Conservation (phyloP, 2,113 vertebrate genomes). For the Gymnobelideus leadbeateri region DNA sequence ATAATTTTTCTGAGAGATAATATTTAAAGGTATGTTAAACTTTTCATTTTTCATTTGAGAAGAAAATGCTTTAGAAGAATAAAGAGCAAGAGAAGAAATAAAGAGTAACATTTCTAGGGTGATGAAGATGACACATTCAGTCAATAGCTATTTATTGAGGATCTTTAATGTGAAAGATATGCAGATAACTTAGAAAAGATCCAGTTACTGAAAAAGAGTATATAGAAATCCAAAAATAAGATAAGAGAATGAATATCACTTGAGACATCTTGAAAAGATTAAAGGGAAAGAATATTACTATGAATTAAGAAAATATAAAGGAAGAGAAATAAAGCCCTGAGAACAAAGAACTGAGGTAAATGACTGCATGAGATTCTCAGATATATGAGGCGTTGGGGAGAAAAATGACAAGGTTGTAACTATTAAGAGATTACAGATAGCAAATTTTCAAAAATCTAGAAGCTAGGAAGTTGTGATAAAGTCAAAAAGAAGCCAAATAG, state of each 20-base stretch:
- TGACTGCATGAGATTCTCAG: neutral
- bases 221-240: neutral
- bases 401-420: neutral
- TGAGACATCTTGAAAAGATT: neutral
- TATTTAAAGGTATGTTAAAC: neutral
- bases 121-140: neutral
- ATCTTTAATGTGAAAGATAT: neutral
- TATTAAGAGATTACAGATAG: neutral
- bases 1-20: neutral
- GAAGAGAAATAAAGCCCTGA: neutral
- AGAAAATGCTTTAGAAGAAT: slow-evolving; percentile 30
- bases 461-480: neutral
- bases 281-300: neutral
- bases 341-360: neutral
- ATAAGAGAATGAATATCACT: neutral
- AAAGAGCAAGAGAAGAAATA: neutral
- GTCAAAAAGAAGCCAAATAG: neutral
- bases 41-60: neutral
- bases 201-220: neutral
- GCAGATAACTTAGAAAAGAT: neutral
- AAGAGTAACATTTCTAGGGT: slow-evolving; percentile 14
- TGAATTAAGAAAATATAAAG: neutral
- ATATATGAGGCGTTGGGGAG: neutral
- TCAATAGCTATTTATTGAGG: slow-evolving; percentile 12
- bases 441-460: neutral